Evolutionary conservation across 1,140 invertebrate species (phyloP).

Genomic region (Venustaconcha ellipsiformis): DNA sequence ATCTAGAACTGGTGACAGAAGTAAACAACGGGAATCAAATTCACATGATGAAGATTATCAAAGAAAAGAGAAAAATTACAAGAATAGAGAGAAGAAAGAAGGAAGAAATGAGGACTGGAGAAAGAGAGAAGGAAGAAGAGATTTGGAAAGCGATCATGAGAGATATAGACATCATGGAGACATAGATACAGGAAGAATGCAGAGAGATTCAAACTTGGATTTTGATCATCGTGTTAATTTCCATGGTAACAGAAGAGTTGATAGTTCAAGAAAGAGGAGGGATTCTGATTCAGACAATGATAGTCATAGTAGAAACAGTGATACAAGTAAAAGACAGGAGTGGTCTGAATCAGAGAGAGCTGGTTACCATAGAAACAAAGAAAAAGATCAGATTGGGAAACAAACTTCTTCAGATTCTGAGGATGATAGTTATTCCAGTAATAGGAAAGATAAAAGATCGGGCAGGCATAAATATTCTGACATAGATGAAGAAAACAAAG

Average conservation of each 20-base stretch:
- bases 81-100: neutral
- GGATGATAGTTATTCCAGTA: neutral
- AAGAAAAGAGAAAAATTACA: neutral
- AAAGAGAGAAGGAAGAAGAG: neutral
- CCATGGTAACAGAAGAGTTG: neutral
- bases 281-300: neutral
- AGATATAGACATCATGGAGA: constrained; percentile 7
- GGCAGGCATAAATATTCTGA: too few relatives aligned
- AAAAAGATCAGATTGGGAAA: constrained; percentile 8
- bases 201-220: neutral
- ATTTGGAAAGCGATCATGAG: neutral
- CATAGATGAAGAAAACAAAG: too few relatives aligned
- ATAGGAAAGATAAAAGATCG: neutral
- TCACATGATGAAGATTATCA: neutral
- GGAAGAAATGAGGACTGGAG: neutral
- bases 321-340: neutral
- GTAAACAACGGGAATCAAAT: constrained; percentile 1
- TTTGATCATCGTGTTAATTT: neutral
- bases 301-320: neutral
- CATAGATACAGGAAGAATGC: too few relatives aligned
- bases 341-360: constrained; percentile 6
- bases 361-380: constrained; percentile 17
- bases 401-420: neutral
- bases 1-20: neutral
- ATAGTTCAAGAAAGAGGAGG: constrained; percentile 5